Base-by-base conservation (phyloP, 2,113 vertebrate genomes). In the Pluvialis apricaria region DNA sequence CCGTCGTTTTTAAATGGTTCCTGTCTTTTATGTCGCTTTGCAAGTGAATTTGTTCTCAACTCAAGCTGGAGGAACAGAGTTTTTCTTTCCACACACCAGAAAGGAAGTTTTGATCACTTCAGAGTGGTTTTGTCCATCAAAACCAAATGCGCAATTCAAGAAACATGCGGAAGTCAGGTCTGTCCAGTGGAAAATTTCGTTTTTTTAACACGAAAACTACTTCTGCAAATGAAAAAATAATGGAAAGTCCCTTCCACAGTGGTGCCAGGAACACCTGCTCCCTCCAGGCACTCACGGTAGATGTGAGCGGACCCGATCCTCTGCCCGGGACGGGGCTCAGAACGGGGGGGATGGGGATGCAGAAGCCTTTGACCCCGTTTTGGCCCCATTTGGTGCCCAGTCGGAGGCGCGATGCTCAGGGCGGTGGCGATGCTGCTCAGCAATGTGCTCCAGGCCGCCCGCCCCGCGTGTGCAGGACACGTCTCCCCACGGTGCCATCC, bases 251-350 rank as follows among this genome's bases (percentile, higher is more conserved):
- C 31, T 47, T 20, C 57, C 29, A 10, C 14, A 7, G 58, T 0
- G 40, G 38, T 40, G 42, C 28, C 68, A 42, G 68, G 45, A 76
- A 5, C 18, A 4, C 12, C 15, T 1, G 0, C 52, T 47, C 4
- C 6, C 24, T 45, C 36, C 0, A 0, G 24, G 15, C 1, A 1
- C 25, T 51, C 15, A 12, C 5, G 24, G 44, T 38, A 75, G 29
- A 26, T 5, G 25, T 0, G 1, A 47, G 12, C 10, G 54, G 54
- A 13, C 20, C 24, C 1, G 3, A 2, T 32, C 17, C 44, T 54
- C 40, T 8, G 13, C 12, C 68, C 51, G 16, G 58, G 22, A 17
- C 10, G 15, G 54, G 61, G 31, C 70, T 58, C 4, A 17, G 44
- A 25, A 6, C 0, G 3, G 60, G 54, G 54, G 38, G 38, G 29